Evolutionary conservation across 2,113 vertebrate genomes (phyloP), one percentile per base, ranked within the genome.

Genomic region (Strix uralensis): DNA sequence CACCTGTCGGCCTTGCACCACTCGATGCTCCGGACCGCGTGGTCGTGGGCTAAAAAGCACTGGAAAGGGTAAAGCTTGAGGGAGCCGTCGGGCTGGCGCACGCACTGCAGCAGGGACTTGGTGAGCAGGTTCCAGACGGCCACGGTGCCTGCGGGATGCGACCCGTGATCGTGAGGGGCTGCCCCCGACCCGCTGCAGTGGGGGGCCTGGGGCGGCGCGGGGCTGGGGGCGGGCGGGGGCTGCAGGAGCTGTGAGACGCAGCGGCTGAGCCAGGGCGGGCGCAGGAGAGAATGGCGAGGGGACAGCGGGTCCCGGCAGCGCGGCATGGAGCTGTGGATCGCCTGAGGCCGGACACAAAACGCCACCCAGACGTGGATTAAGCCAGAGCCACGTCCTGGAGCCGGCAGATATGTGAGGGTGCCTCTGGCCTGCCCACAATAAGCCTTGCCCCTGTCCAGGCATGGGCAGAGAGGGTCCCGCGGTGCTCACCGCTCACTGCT

Each of bases 61-160:
- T 79, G 98, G 93, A 99, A 99, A 1, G 99, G 99, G 94, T 99
- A 98, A 63, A 99, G 97, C 71, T 97, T 98, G 92, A 98, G 72
- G 21, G 98, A 98, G 44, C 94, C 88, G 1, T 98, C 97, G 0
- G 98, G 79, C 70, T 98, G 98, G 15, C 86, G 97, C 54, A 99
- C 98, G 1, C 98, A 98, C 95, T 99, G 98, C 89, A 99, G 96
- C 2, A 98, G 85, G 5, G 99, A 99, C 75, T 97, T 98, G 2
- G 98, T 98, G 69, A 97, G 96, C 92, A 99, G 98, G 96, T 99
- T 98, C 99, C 99, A 99, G 49, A 99, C 88, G 10, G 98, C 99
- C 36, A 99, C 99, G 0, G 98, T 96, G 75, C 99, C 99, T 99
- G 87, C 6, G 30, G 85, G 40, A 51, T 0, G 40, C 34, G 91